Base-by-base conservation (phyloP, 2,888 invertebrate genomes). In the Ichneumon xanthorius region DNA sequence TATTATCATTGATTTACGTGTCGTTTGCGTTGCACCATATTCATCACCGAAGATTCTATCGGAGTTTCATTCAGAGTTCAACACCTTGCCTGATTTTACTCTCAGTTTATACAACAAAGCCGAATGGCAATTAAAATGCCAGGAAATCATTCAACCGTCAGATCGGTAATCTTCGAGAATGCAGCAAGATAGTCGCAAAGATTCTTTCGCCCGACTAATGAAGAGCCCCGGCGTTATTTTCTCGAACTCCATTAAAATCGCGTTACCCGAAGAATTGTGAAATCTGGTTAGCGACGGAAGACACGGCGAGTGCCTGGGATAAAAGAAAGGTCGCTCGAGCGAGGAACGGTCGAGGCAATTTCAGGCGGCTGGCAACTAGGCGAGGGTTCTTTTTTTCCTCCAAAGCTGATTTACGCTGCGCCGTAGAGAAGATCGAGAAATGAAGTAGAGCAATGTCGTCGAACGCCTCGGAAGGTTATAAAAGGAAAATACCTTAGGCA, bases 211-310 rank as follows among this genome's bases (percentile, higher is more conserved):
- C 45, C 48, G 67, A 33, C 77, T 82, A 87, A 88, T 72, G 83
- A 84, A 83, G 80, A 86, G 76, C 70, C 70, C 82, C 77, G 85
- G 82, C 81, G 75, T 86, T 85, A 87, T 86, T 87, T 86, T 85
- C 84, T 79, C 63, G 75, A 75, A 82, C 82, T 78, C 78, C 84
- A 85, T 88, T 85, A 88, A 88, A 88, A 87, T 88, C 81, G 67
- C 78, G 85, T 88, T 86, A 88, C 80, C 61, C 78, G 75, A 86
- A 86, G 86, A 87, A 84, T 85, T 76, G 84, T 81, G 80, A 85
- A 87, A 87, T 86, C 82, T 84, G 65, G 80, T 88, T 88, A 85
- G 58, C 73, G 72, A 45, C 30, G 14, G 53, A 83, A 71, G 50
- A 40, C 0, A n/a, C 53, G 50, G 7, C 26, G 70, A 55, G 37